Percentiles rank a stretch among this genome's conserved stretches.
phyloP scores from a whole-genome alignment of 53 echinoderm and acorn worm species.

The Mesocentrotus franciscanus region DNA sequence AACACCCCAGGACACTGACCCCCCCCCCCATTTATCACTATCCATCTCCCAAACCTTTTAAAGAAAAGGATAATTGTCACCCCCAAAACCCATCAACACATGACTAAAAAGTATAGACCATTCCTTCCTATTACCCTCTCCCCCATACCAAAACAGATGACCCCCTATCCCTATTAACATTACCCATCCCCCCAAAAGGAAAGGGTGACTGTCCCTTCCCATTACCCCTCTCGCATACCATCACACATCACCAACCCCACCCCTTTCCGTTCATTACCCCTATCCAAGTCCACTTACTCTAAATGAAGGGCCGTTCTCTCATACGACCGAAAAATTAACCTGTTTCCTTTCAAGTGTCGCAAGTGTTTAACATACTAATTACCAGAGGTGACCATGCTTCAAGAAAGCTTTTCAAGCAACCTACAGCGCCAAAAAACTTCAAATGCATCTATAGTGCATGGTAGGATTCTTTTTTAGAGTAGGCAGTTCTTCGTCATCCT shows the following conservation, averaged over 20 bases:
- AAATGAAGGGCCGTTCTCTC: constrained; percentile 6
- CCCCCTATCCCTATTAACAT: not conserved
- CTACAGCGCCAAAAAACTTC: not conserved
- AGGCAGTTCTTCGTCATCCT: not conserved
- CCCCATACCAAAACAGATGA: not conserved
- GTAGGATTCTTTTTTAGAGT: not conserved
- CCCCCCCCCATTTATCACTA: not conserved
- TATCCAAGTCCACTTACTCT: not conserved
- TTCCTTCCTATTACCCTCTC: not conserved
- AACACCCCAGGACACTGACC: too few species aligned
- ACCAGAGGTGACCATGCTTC: not conserved
- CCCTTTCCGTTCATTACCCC: not conserved
- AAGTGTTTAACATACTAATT: constrained; percentile 32
- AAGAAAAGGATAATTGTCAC: not conserved
- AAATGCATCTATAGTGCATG: not conserved
- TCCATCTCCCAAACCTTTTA: not conserved
- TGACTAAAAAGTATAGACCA: not conserved
- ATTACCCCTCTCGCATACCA: constrained; percentile 3
- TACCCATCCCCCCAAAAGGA: not conserved
- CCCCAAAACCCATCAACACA: not conserved
- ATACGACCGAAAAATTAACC: constrained; percentile 7
- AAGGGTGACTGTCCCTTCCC: not conserved
- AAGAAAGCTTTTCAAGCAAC: not conserved
- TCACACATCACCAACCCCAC: not conserved
- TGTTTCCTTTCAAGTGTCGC: not conserved